Evolutionary conservation across 2,113 vertebrate genomes (phyloP).

Genomic region (Notechis scutatus): DNA sequence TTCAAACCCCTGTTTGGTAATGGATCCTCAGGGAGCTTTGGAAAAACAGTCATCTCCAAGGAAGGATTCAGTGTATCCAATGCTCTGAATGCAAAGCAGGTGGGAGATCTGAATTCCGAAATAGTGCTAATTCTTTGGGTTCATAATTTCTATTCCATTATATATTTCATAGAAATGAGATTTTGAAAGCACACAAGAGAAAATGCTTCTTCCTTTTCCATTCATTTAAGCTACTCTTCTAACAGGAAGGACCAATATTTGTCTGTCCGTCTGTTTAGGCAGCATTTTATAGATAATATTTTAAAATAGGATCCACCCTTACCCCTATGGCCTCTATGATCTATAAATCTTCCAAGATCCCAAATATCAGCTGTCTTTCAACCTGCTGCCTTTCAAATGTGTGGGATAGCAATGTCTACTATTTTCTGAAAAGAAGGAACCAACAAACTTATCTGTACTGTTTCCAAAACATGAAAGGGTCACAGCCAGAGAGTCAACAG

Average conservation of each 20-base stretch:
- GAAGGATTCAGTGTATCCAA: not conserved
- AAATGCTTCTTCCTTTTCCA: not conserved
- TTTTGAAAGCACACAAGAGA: not conserved
- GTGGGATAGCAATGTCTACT: not conserved
- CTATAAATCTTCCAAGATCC: not conserved
- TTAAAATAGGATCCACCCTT: not conserved
- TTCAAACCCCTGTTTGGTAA: not conserved
- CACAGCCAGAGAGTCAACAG: not conserved
- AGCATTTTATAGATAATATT: not conserved
- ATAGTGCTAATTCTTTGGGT: not conserved
- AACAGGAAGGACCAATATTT: not conserved
- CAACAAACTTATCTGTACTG: not conserved
- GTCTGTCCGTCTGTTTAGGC: not conserved
- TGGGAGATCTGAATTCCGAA: not conserved
- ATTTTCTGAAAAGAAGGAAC: not conserved
- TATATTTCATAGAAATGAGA: not conserved
- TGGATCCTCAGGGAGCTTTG: not conserved
- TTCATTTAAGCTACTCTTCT: not conserved
- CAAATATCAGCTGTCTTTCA: not conserved
- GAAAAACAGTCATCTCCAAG: too few species aligned
- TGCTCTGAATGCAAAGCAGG: not conserved
- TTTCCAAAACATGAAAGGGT: not conserved
- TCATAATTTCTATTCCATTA: not conserved
- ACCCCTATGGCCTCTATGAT: not conserved
- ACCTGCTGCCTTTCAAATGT: not conserved